Percentiles rank a stretch among this genome's conserved stretches.
Conservation (phyloP, 1,140 invertebrate species). For the Cryptotermes secundus region DNA sequence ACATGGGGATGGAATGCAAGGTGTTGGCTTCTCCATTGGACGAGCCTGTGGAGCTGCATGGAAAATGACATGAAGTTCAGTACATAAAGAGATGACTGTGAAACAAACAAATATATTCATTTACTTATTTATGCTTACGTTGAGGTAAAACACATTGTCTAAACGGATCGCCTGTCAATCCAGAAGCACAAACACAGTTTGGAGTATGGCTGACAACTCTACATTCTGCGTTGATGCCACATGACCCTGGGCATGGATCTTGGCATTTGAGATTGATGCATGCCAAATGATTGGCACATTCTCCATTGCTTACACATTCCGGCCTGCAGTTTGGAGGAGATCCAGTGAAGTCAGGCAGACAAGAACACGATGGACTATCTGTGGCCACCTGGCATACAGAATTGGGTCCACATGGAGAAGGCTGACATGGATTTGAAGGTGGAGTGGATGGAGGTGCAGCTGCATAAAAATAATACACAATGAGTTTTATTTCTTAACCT, state of each 20-base stretch:
- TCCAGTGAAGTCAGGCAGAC: conserved; percentile 54
- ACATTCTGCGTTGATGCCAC: conserved; percentile 63
- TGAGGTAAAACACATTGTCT: conserved; percentile 57
- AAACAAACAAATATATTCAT: neutral
- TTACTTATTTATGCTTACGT: conserved; percentile 49
- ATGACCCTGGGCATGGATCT: conserved; percentile 63
- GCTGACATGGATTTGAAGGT: conserved; percentile 47
- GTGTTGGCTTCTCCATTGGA: conserved; percentile 40
- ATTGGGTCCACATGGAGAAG: conserved; percentile 56
- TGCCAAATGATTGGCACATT: conserved; percentile 53
- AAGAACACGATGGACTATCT: conserved; percentile 59
- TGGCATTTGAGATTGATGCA: conserved; percentile 62
- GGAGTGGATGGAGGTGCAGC: conserved; percentile 32
- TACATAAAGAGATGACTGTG: neutral
- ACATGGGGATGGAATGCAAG: conserved; percentile 71
- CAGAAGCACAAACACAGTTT: conserved; percentile 63
- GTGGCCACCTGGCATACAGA: conserved; percentile 55
- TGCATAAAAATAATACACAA: conserved; percentile 19
- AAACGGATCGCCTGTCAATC: conserved; percentile 74
- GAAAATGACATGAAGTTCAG: neutral
- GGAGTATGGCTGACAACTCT: conserved; percentile 65
- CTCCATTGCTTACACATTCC: conserved; percentile 56
- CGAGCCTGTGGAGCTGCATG: neutral
- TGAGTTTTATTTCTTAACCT: too few species aligned
- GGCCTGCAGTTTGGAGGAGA: conserved; percentile 56